These are phyloP conservation scores for Oreotrochilus melanogaster DNA, from an alignment of 2,113 vertebrate species.

Conservation along the genomic window DNA sequence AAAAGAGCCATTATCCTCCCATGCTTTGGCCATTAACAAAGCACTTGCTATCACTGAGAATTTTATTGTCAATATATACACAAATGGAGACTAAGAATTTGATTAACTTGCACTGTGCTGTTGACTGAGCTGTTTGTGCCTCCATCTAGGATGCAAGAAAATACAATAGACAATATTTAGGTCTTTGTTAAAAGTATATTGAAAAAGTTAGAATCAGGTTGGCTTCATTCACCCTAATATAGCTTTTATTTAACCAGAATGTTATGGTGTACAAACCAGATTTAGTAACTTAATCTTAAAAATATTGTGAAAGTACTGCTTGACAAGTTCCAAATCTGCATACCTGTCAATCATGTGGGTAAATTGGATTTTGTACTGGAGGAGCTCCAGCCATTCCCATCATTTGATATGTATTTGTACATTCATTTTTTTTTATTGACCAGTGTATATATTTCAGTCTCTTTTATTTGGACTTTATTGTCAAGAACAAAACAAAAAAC, in stretches of 20 bases:
- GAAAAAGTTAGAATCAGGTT: background rate
- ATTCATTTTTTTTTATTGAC: background rate
- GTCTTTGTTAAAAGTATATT: background rate
- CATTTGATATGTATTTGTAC: background rate
- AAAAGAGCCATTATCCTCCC: background rate
- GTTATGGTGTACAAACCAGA: background rate
- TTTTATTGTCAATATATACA: background rate
- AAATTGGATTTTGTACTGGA: background rate
- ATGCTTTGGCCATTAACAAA: background rate
- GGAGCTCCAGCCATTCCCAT: background rate
- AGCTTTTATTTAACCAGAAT: background rate
- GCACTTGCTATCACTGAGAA: accelerated
- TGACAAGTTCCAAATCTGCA: background rate
- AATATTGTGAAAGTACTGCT: background rate
- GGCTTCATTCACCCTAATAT: background rate
- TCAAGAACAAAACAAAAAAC: background rate
- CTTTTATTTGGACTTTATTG: background rate
- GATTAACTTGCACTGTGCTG: background rate
- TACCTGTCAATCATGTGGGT: background rate
- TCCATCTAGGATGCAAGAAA: background rate
- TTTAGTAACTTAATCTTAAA: background rate
- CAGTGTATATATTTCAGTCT: background rate
- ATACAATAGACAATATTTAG: background rate
- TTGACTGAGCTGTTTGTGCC: background rate
- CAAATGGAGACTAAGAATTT: background rate